Base-by-base conservation (phyloP, 1,140 invertebrate species). In the Ips typographus region DNA sequence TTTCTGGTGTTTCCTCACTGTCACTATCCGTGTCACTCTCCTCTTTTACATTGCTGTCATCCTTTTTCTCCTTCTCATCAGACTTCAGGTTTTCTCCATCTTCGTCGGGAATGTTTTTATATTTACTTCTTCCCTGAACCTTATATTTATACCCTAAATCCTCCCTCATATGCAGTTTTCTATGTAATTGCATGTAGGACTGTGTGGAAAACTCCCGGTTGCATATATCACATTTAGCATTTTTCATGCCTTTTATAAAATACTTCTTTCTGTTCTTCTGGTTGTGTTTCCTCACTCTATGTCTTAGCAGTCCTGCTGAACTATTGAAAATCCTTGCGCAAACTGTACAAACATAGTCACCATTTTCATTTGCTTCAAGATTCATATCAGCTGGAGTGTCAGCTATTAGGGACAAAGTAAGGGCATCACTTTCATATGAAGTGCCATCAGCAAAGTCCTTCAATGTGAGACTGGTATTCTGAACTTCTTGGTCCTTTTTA, bases 231-330 rank as follows among this genome's bases (percentile, higher is more conserved):
- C 77, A 78, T 61, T 64, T 74, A 22, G 77, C 77, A 66, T 78
- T 77, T 55, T 78, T 78, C 77, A 77, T 77, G 2, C 77, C 77
- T 55, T 78, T 78, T 37, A 78, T 77, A 56, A 78, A 78, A 55
- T 78, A 78, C 61, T 78, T 78, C 62, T 76, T 77, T 43, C 72
- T 71, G 43, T 74, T 74, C 65, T 75, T 74, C 56, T 76, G 73
- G 43, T 78, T 74, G 49, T 78, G 77, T 68, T 77, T 77, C 40
- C 73, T 62, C 8, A 77, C 73, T 52, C 77, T 76, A 55, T 78
- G 77, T 36, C 76, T 65, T 36, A 75, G 59, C n/a, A 78, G 43
- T 6, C 76, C 74, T 1, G 75, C 71, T 3, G 72, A 65, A 68
- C 72, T 76, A 56, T 70, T 70, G 43, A 77, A 78, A 40, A 68